Percentiles rank a stretch among this genome's conserved stretches.
Conservation (phyloP, 2,113 vertebrate species). For the Sakesphorus luctuosus region DNA sequence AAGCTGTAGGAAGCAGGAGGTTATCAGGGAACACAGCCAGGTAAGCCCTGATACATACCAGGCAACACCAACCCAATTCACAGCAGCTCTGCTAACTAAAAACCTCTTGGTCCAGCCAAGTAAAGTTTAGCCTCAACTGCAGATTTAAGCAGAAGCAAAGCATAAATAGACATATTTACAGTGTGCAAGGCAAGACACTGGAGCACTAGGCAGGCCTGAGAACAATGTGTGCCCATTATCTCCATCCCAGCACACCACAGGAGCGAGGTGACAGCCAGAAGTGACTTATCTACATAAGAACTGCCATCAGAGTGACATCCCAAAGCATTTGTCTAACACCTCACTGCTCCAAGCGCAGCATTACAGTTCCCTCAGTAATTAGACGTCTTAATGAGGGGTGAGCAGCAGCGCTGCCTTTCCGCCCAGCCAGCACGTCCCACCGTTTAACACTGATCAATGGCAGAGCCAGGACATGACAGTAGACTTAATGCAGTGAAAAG, state of each 20-base stretch:
- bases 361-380: neutral
- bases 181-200: neutral
- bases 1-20: neutral
- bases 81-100: neutral
- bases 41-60: neutral
- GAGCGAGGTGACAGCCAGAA: constrained; percentile 1
- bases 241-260: neutral
- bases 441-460: neutral
- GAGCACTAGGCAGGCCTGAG: neutral
- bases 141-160: neutral
- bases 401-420: neutral
- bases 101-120: neutral
- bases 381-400: neutral
- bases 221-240: neutral
- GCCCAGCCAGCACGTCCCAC: neutral
- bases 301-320: neutral
- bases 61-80: neutral
- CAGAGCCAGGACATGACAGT: neutral
- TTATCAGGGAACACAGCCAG: constrained; percentile 51
- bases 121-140: neutral
- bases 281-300: neutral
- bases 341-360: neutral
- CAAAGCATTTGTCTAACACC: constrained; percentile 6
- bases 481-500: neutral
- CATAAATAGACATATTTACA: neutral